Evolutionary conservation across 2,113 vertebrate genomes (phyloP), one percentile per base, ranked within the genome.

Genomic region (Epinephelus moara): DNA sequence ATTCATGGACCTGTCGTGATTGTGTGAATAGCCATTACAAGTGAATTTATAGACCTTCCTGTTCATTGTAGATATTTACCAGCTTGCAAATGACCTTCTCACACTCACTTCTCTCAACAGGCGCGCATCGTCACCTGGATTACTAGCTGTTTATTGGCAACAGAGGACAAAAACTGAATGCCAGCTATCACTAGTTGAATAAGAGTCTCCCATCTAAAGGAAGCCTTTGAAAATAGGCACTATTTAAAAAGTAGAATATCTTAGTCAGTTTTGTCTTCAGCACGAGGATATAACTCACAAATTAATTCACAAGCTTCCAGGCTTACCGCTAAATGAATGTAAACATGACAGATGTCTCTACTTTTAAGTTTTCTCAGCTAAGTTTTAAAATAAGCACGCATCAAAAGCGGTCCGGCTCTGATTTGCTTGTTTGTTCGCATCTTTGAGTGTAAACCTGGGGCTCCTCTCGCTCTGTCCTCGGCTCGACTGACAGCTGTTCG

Each of bases 401-500:
- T 60, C n/a, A 60, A 53, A 67, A 62, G 71, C 69, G 45, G 33
- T 18, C 13, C 5, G 1, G 18, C 13, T 12, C 73, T 70, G 68
- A 81, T 81, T 45, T 74, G 70, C 60, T 81, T 84, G 80, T 89
- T 86, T 86, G 75, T 70, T 53, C 15, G 5, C 30, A 40, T 55
- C 17, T 74, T 67, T 84, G 85, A 82, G 75, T 85, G 59, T 45
- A 60, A 81, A 85, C 84, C 81, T 30, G 42, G 66, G 60, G 69
- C 82, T 78, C 61, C 77, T 77, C 66, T 86, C 12, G 23, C 73
- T 80, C 50, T 53, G 82, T 82, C 82, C 79, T 77, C 23, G 1
- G 40, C 78, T 76, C 73, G 15, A 82, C 86, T 88, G 86, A 90
- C 93, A 92, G 90, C 88, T 92, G 89, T 83, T 90, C 64, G 11